A percentile compares a stretch with the other conserved stretches of the same genome.
phyloP scores from a whole-genome alignment of 2,113 vertebrate genomes.

The Oryzias celebensis region DNA sequence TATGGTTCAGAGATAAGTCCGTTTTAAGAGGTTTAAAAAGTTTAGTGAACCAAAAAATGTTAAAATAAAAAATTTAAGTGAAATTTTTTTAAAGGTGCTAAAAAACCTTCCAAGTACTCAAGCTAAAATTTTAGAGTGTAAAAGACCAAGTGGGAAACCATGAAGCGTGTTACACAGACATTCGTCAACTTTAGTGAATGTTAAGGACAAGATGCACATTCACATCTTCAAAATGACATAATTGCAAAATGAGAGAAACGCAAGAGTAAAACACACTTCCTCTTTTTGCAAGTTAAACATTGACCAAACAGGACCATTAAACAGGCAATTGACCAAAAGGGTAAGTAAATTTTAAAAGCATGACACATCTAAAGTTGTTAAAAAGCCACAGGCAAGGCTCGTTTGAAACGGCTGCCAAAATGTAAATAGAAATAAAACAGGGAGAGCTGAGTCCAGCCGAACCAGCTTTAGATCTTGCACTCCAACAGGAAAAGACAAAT shows the following conservation, averaged over 20 bases:
- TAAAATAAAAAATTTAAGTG: too few species aligned
- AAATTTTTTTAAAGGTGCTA: too few species aligned
- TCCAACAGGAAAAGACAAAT: slow-evolving; percentile 22
- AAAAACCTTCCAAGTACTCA: too few species aligned
- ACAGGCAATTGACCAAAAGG: not conserved
- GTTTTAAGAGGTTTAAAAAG: too few species aligned
- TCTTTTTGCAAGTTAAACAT: not conserved
- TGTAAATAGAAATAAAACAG: slow-evolving; percentile 31
- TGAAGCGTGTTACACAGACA: too few species aligned
- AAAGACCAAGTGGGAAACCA: too few species aligned
- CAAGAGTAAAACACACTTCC: not conserved
- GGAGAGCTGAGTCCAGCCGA: slow-evolving; percentile 38
- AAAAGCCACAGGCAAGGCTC: slow-evolving; percentile 4
- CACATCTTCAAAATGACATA: not conserved
- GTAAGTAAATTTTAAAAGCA: not conserved
- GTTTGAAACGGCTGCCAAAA: slow-evolving; percentile 51
- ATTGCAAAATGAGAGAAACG: not conserved
- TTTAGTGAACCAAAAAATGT: too few species aligned
- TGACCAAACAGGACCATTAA: not conserved
- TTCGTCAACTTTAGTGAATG: too few species aligned
- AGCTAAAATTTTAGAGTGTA: too few species aligned
- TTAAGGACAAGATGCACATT: too few species aligned
- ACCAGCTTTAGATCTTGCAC: slow-evolving; percentile 45
- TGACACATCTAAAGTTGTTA: slow-evolving; percentile 11
- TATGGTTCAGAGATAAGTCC: too few species aligned